Base-by-base conservation (phyloP, 2,888 invertebrate genomes). In the Neoascia interrupta region DNA sequence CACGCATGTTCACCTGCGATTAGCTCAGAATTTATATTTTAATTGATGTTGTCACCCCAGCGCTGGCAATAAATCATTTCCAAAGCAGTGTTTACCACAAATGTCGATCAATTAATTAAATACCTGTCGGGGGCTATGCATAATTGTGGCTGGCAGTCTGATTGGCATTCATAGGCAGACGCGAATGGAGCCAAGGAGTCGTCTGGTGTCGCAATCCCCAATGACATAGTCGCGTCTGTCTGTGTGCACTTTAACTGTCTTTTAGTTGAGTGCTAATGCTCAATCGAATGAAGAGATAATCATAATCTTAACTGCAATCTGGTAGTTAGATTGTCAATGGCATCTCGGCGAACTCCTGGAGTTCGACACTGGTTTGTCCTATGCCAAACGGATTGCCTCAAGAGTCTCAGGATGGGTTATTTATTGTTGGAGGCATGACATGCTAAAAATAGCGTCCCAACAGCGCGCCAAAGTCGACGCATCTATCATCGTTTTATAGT, bases 81-180 rank as follows among this genome's bases (percentile, higher is more conserved):
- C 69, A 61, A 69, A 58, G 49, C 58, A 58, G 51, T 63, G 75
- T 58, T 75, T 56, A 58, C 49, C 56, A 37, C 63, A 51, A 63
- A 63, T 69, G 69, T 75, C 75, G 69, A 56, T 69, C 75, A 75
- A 75, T 75, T 75, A 75, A 75, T 75, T 75, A 75, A 75, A 69
- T 75, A 31, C 49, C 75, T 63, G 63, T 69, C 69, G 69, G 41
- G 28, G 63, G 58, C 69, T 63, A 56, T 69, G 56, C 75, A 63
- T 49, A 75, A 63, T 63, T 63, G n/a, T n/a, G n/a, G n/a, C n/a
- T n/a, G n/a, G n/a, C n/a, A n/a, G n/a, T n/a, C n/a, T n/a, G n/a
- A n/a, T n/a, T n/a, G n/a, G n/a, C n/a, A n/a, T n/a, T n/a, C n/a
- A n/a, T n/a, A n/a, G n/a, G n/a, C n/a, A n/a, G n/a, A n/a, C n/a